Base-by-base conservation (phyloP, 2,113 vertebrate genomes). In the Loxodonta africana region DNA sequence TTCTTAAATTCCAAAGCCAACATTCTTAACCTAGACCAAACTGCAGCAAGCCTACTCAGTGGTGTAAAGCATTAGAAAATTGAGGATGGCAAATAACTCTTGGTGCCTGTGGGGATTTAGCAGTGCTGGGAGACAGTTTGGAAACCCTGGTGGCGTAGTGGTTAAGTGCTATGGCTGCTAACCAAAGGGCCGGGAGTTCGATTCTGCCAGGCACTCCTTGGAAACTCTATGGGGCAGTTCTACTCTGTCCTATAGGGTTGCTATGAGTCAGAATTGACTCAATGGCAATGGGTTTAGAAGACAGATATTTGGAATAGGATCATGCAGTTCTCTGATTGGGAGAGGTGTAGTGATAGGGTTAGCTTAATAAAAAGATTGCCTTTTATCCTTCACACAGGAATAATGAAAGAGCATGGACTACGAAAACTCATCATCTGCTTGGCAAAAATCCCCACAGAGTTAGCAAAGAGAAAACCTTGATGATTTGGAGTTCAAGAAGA, bases 391-490 rank as follows among this genome's bases (percentile, higher is more conserved):
- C 90, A 91, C 84, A 57, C 11, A 28, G 60, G 87, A 23, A 53
- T 83, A 80, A 96, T 28, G 87, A 93, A 88, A 94, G 53, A 95
- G 74, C 44, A n/a, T 1, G 65, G 73, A 53, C 89, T 83, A 18
- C 15, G 91, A 85, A 83, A 71, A 93, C 81, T 83, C 63, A 93
- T 89, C 83, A 91, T 82, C 83, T 88, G 63, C 90, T 88, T 96
- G 76, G 87, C 87, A 94, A 57, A 94, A 84, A 12, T 44, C 76
- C 67, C 81, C 15, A 1, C 28, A 53, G 80, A 89, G 65, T 95
- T 84, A 93, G 17, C 46, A 67, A 15, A 37, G 71, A 76, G n/a
- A 65, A 91, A 93, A 48, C 4, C 8, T 67, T 76, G 81, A 69
- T 81, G 85, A 30, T 41, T 15, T 77, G 63, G 83, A 81, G 25